A percentile compares a stretch with the other conserved stretches of the same genome.
These are phyloP conservation scores for Atta colombica DNA, from an alignment of 1,140 invertebrate genomes.

Conservation along the genomic window DNA sequence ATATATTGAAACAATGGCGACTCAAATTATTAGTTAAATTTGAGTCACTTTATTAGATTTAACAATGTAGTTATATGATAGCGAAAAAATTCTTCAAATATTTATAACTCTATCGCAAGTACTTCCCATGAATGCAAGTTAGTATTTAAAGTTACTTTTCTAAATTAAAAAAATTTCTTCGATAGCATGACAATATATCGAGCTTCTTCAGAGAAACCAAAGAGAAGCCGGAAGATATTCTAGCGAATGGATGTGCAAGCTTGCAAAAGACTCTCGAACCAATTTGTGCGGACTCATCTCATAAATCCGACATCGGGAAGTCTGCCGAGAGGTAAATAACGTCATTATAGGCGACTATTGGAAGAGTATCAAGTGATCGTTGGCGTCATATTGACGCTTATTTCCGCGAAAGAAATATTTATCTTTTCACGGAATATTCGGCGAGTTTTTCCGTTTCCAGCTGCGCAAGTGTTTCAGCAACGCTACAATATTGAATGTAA, in stretches of 20 bases:
- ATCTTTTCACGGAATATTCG: conserved; percentile 65
- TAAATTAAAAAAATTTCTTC: not conserved
- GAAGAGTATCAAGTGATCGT: conserved; percentile 77
- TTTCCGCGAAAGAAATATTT: conserved; percentile 48
- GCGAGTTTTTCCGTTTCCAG: conserved; percentile 48
- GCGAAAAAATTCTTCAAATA: not conserved
- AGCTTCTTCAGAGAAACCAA: not conserved
- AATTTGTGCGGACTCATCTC: conserved; percentile 60
- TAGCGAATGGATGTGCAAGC: conserved; percentile 47
- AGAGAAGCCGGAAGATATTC: not conserved
- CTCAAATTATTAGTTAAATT: too few species aligned
- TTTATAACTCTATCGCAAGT: not conserved
- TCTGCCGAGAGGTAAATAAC: conserved; percentile 73
- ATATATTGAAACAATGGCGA: too few species aligned
- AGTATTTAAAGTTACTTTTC: not conserved
- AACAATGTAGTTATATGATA: not conserved
- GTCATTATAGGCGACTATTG: conserved; percentile 74
- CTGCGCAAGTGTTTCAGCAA: conserved; percentile 42
- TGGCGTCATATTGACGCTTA: conserved; percentile 72
- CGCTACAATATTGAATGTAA: not conserved
- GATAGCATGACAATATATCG: not conserved
- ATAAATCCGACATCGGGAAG: conserved; percentile 52
- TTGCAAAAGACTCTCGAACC: conserved; percentile 57
- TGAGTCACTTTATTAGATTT: too few species aligned
- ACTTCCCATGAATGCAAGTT: not conserved